Conservation (phyloP, 2,113 vertebrate genomes). For the Morone saxatilis region DNA sequence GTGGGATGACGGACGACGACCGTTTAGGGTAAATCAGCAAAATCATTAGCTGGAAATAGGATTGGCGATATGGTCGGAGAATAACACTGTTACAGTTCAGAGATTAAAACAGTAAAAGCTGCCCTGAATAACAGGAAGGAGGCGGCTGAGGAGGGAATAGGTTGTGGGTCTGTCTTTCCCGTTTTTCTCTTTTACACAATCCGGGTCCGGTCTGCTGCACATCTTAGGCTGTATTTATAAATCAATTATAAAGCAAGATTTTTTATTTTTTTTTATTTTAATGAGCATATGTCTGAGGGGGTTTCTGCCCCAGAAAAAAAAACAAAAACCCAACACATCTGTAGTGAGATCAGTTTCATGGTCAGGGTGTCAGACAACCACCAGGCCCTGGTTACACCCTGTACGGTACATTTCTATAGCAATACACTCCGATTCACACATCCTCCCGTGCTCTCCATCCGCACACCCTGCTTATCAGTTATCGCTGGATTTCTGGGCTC, state of each 20-base stretch:
- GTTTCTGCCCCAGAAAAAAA: neutral
- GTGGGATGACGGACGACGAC: constrained; percentile 68
- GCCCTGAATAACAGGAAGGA: neutral
- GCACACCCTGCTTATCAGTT: constrained; percentile 28
- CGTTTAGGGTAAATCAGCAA: constrained; percentile 64
- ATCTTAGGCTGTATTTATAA: neutral
- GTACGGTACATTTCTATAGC: constrained; percentile 7
- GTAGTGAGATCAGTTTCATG: constrained; percentile 22
- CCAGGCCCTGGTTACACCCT: constrained; percentile 73
- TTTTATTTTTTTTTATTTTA: neutral
- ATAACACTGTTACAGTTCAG: neutral
- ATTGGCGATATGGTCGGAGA: neutral
- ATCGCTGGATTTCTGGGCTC: constrained; percentile 20
- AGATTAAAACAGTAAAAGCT: neutral
- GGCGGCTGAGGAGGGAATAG: constrained; percentile 1
- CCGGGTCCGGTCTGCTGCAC: constrained; percentile 1
- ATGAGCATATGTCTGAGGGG: neutral
- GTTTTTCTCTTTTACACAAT: constrained; percentile 10
- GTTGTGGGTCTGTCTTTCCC: neutral
- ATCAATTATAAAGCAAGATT: neutral
- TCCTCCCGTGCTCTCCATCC: neutral
- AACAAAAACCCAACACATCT: constrained; percentile 43
- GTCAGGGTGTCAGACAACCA: constrained; percentile 46
- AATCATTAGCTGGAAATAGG: constrained; percentile 31
- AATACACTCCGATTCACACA: neutral